phyloP scores from a whole-genome alignment of 2,888 invertebrate species.

The Amphipoea oculea region DNA sequence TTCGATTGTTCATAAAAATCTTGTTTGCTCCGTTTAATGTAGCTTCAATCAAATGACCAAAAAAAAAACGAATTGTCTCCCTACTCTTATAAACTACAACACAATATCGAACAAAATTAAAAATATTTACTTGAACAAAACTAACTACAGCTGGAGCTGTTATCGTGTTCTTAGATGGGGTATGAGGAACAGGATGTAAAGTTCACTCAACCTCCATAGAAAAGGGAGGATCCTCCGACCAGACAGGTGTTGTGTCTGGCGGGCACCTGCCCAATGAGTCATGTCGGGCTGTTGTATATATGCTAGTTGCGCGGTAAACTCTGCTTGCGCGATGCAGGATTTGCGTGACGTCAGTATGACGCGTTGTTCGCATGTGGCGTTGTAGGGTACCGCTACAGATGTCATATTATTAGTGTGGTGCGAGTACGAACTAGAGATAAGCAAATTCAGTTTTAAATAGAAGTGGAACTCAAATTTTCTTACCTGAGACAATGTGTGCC shows the following conservation, averaged over 20 bases:
- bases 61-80: background rate
- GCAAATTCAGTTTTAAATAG: background rate
- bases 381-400: background rate
- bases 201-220: too few species aligned
- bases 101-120: background rate
- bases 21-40: background rate
- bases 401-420: background rate
- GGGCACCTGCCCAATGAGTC: too few species aligned
- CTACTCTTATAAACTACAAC: background rate
- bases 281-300: too few species aligned
- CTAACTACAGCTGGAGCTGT: background rate
- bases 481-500: slow-evolving; percentile 75
- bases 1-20: background rate
- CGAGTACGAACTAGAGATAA: background rate
- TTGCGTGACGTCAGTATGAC: too few species aligned
- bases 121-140: background rate
- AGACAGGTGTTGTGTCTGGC: too few species aligned
- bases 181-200: too few species aligned
- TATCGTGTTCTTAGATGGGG: background rate
- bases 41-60: background rate
- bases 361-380: too few species aligned
- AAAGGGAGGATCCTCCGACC: too few species aligned
- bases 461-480: background rate
- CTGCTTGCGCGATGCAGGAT: too few species aligned
- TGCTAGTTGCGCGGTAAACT: too few species aligned